Evolutionary conservation across 1,140 invertebrate genomes (phyloP), one percentile per base, ranked within the genome.

Genomic region (Cydia pomonella): DNA sequence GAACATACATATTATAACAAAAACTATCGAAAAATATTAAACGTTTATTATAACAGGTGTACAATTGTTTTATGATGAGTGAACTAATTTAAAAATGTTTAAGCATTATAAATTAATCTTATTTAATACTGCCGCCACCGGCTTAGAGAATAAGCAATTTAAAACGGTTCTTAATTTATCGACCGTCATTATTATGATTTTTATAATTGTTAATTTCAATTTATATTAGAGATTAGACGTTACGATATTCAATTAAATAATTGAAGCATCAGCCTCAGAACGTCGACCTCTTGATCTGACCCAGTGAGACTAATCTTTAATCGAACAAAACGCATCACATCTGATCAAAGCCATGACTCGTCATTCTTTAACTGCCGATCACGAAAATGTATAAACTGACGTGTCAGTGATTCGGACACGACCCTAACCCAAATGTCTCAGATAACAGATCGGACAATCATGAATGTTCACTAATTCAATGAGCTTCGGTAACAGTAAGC

Each of bases 371-470:
- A 87, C 77, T 87, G 85, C 77, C 87, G 85, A 90, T 91, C 85
- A 86, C 84, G 87, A 89, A 86, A 82, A 85, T 83, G 86, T 83
- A 84, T 84, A 84, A 83, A 82, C 83, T 81, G 87, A 84, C 79
- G 79, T 85, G 83, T 83, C 84, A 79, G 79, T 81, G 73, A 76
- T 84, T 41, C 44, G 84, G 87, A 88, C 88, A 90, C 87, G 88
- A 88, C 81, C 78, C 83, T 90, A 83, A 90, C 90, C 89, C 78
- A 82, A 89, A 92, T 92, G 85, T 87, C 82, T 71, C 27, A 84
- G 89, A 91, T 91, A 89, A 83, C 66, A 73, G 76, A 90, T 90
- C 85, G 69, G 87, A 91, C 83, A 86, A 89, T 90, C 87, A 82
- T 84, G 84, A 86, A 89, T 86, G 88, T 87, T 81, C 85, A 86